Evolutionary conservation across 2,888 invertebrate species (phyloP), one percentile per base, ranked within the genome.

Genomic region (Eupithecia subumbrata): DNA sequence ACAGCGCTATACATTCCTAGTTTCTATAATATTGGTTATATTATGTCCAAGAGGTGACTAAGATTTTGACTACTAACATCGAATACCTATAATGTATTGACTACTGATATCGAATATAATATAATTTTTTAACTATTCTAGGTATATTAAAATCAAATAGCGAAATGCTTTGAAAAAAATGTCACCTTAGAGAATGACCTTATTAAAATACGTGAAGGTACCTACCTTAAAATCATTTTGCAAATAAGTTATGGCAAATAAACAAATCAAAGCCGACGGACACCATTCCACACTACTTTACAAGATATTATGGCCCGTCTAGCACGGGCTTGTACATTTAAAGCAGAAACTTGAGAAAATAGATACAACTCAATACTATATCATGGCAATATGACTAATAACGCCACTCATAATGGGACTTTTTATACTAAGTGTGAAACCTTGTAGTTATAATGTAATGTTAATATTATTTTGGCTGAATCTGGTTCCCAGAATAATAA

Each of bases 331-430:
- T 52, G n/a, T 0, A 56, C 22, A 22, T 56, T 12, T 56, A 22
- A 52, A 56, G 56, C 56, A 56, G 12, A 56, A 56, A 56, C 18
- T 56, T 56, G 56, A 56, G 22, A 56, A 56, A 56, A 60, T 25
- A 60, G 12, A 25, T 5, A 60, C 11, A 22, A 56, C 9, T 60
- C 8, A 56, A 56, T 22, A 48, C 16, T 18, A 52, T 52, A 18
- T 52, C 52, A 9, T n/a, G 52, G 52, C 52, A 52, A 52, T 52
- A 52, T n/a, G n/a, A 52, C 52, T 52, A 52, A 3, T 22, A 56
- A 11, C 56, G 56, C 52, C 52, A 52, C n/a, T 18, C 3, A 9
- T n/a, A 2, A 52, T n/a, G 56, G n/a, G 22, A 56, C 52, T 52
- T 22, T 56, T 56, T 11, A n/a, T 22, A 56, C 56, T 4, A 12